phyloP scores from a whole-genome alignment of 2,888 invertebrate genomes.

The Leptinotarsa tumamoca region DNA sequence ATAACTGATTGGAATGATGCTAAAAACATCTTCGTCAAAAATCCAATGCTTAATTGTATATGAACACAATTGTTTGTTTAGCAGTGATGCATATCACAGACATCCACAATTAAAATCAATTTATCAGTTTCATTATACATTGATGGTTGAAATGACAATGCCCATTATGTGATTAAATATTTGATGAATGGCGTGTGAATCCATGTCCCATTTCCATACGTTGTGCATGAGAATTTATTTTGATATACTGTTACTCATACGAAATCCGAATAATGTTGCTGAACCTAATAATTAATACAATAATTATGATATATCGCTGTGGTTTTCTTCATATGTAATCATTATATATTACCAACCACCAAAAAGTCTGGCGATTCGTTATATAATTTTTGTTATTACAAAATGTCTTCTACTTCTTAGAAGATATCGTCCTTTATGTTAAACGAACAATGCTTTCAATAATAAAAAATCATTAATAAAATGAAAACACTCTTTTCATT shows the following conservation, averaged over 20 bases:
- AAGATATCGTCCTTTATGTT: neutral
- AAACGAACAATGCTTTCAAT: neutral
- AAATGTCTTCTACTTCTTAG: neutral
- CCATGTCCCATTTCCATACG: constrained; percentile 3
- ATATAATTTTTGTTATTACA: constrained; percentile 4
- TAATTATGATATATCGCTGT: constrained; percentile 14
- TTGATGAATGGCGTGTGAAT: neutral
- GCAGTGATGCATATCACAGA: too few species aligned
- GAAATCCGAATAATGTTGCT: constrained; percentile 17
- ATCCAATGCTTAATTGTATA: too few species aligned
- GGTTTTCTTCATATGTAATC: constrained; percentile 7
- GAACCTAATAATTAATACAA: constrained; percentile 21
- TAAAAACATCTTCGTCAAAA: too few species aligned
- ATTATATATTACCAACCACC: neutral
- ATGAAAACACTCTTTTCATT: too few species aligned
- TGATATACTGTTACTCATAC: constrained; percentile 11
- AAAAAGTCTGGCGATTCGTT: neutral
- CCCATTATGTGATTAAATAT: neutral
- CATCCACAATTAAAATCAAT: too few species aligned
- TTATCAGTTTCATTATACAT: too few species aligned
- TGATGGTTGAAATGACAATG: neutral
- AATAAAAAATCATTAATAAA: too few species aligned
- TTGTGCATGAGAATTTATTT: constrained; percentile 16
- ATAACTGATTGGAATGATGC: too few species aligned
- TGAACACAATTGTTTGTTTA: too few species aligned